A percentile compares a stretch with the other conserved stretches of the same genome.
phyloP scores from a whole-genome alignment of 2,888 invertebrate genomes.

The Sinopyrophorus schimmeli region DNA sequence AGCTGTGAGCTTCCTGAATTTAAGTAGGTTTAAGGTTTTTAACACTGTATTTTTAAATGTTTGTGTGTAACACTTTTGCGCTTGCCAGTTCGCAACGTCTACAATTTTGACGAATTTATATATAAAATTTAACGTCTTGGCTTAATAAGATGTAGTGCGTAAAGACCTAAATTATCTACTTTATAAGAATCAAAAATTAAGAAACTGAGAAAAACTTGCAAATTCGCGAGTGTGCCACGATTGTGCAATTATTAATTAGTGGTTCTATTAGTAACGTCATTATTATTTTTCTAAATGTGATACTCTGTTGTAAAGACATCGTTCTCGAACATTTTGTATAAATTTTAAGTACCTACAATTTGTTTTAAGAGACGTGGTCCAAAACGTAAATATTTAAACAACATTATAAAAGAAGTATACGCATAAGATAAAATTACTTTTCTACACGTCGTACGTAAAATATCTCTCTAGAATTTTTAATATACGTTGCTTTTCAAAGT shows the following conservation, averaged over 20 bases:
- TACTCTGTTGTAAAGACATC: constrained; percentile 39
- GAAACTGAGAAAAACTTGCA: constrained; percentile 20
- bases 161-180: constrained; percentile 29
- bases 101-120: constrained; percentile 40
- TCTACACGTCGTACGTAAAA: constrained; percentile 28
- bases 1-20: constrained; percentile 40
- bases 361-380: constrained; percentile 38
- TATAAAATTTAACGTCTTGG: constrained; percentile 29
- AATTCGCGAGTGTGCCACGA: constrained; percentile 51
- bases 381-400: constrained; percentile 29
- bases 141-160: constrained; percentile 32
- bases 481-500: constrained; percentile 13
- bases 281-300: constrained; percentile 40
- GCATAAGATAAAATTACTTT: constrained; percentile 32
- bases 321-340: constrained; percentile 26
- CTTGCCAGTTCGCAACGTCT: constrained; percentile 48
- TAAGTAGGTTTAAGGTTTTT: constrained; percentile 49
- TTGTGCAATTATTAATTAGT: constrained; percentile 50
- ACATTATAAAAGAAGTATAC: constrained; percentile 35
- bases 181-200: constrained; percentile 15
- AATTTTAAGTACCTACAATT: constrained; percentile 26
- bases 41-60: constrained; percentile 57
- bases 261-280: constrained; percentile 36
- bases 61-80: constrained; percentile 56
- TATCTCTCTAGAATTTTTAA: constrained; percentile 24